Evolutionary conservation across 2,888 invertebrate species (phyloP).

Genomic region (Drosophila lacicola): DNA sequence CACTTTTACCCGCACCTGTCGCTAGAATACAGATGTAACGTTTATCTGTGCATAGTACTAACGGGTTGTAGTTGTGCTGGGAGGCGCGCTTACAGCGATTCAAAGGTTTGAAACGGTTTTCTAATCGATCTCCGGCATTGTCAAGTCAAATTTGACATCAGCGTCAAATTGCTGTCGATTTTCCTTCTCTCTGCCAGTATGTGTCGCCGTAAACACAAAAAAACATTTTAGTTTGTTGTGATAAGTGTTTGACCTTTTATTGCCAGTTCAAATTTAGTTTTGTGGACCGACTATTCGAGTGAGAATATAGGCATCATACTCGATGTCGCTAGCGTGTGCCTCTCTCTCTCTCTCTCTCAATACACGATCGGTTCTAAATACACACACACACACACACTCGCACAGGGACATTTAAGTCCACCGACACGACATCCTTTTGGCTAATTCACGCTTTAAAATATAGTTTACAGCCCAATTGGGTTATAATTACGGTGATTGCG

Average conservation of each 20-base stretch:
- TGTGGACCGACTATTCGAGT: background rate
- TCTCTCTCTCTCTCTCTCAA: background rate
- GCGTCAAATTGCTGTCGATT: conserved; percentile 13
- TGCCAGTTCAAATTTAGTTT: conserved; percentile 56
- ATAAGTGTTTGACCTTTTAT: conserved; percentile 62
- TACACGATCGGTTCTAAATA: too few relatives aligned
- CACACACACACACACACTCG: background rate
- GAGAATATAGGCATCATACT: background rate
- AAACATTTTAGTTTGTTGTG: conserved; percentile 44
- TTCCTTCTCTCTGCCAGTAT: background rate
- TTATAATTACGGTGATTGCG: conserved; percentile 2
- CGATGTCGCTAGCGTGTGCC: background rate
- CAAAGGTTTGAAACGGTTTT: conserved; percentile 3
- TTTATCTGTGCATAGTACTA: too few relatives aligned
- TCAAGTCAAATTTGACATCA: conserved; percentile 8
- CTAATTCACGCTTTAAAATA: too few relatives aligned
- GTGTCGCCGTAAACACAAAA: conserved; percentile 9
- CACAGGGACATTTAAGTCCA: background rate
- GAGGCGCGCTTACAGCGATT: background rate
- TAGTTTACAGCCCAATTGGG: too few relatives aligned
- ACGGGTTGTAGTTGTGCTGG: too few relatives aligned
- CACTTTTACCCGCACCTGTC: conserved; percentile 11
- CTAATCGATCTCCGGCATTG: conserved; percentile 3
- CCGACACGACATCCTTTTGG: conserved; percentile 13
- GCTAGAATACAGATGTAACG: too few relatives aligned